Base-by-base conservation (phyloP, 2,113 vertebrate genomes). In the Abramis brama region DNA sequence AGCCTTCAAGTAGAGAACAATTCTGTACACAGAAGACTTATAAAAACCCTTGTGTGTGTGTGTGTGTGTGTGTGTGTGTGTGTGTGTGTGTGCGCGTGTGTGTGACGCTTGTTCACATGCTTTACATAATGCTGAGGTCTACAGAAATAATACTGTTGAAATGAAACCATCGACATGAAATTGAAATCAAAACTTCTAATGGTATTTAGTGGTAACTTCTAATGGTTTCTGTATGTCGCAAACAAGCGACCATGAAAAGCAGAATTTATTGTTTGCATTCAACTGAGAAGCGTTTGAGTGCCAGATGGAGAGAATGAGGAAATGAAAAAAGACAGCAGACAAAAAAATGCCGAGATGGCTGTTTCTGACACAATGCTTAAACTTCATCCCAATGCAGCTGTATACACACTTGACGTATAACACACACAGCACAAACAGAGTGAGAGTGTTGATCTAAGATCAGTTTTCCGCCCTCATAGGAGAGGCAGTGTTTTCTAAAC, bases 91-190 rank as follows among this genome's bases (percentile, higher is more conserved):
- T 17, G 3, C 12, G 57, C 30, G 62, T 15, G 62, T 27, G 1
- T 19, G 64, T 2, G 30, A 36, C 23, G 36, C 68, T 71, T 23
- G 25, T 47, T 15, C 62, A 33, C 47, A 8, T 52, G 79, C 79
- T 43, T 70, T 82, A 70, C 25, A 52, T 82, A 82, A 70, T 50
- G 43, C 79, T 68, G 79, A 82, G 45, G 23, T 64, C 43, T 23
- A 30, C 25, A 33, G 25, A 55, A 82, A 82, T n/a, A 30, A 23
- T 11, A 52, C 27, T 66, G n/a, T 19, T 27, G 39, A 45, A 81
- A 9, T 30, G 15, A 81, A 81, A 66, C 59, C 71, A 6, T 57
- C 19, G 13, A 23, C 50, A 36, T 57, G 30, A 78, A 43, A 36
- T 36, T 59, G 2, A 59, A 21, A 52, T 55, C 19, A 12, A 39